phyloP scores from a whole-genome alignment of 2,113 vertebrate species.

The Leucopsar rothschildi region DNA sequence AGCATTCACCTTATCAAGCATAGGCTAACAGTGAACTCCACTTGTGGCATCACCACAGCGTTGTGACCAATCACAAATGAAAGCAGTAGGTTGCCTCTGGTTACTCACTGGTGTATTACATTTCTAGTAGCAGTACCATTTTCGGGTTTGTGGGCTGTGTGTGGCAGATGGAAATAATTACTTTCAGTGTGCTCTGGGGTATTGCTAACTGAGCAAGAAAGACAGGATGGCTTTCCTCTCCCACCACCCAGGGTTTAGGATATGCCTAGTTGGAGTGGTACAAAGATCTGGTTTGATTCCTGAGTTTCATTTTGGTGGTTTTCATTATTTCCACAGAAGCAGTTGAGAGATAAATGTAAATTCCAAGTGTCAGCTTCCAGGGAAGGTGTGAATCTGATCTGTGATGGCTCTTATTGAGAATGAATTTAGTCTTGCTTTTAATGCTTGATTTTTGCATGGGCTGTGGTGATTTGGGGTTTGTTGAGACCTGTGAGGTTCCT shows the following conservation, averaged over 20 bases:
- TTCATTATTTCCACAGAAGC: not conserved
- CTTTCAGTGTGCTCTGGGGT: not conserved
- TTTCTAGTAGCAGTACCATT: conserved; percentile 53
- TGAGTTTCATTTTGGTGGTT: not conserved
- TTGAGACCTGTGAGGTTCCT: not conserved
- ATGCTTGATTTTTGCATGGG: not conserved
- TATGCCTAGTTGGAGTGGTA: not conserved
- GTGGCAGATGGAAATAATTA: conserved; percentile 21
- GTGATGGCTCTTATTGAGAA: not conserved
- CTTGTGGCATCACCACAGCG: conserved; percentile 44
- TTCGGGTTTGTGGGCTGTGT: conserved; percentile 32
- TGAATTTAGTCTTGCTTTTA: not conserved
- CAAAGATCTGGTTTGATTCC: not conserved
- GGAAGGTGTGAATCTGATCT: not conserved
- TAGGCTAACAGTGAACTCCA: conserved; percentile 74
- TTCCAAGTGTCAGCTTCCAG: not conserved
- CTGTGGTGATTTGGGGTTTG: rapidly evolving
- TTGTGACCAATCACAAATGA: conserved; percentile 55
- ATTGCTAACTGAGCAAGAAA: not conserved
- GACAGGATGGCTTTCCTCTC: not conserved
- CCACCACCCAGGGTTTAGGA: not conserved
- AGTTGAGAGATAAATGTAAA: not conserved
- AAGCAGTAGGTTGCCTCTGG: conserved; percentile 59
- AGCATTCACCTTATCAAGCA: conserved; percentile 66
- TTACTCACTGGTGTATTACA: conserved; percentile 47